Evolutionary conservation across 2,113 vertebrate genomes (phyloP).

Genomic region (Acrocephalus arundinaceus): DNA sequence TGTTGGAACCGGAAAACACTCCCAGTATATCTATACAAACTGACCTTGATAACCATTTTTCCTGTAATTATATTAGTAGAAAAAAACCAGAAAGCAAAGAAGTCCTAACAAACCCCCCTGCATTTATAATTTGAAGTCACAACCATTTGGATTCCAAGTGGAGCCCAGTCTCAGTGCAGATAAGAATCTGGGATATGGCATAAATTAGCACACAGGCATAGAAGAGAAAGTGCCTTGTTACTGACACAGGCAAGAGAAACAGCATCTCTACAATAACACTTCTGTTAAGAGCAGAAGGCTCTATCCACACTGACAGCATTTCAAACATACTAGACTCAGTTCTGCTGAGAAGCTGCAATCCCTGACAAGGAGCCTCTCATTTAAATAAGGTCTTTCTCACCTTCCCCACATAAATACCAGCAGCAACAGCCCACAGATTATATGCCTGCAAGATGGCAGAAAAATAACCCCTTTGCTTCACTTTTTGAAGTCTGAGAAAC

Average conservation of each 20-base stretch:
- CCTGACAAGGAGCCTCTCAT: neutral
- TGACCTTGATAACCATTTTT: constrained; percentile 42
- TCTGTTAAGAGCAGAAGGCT: constrained; percentile 36
- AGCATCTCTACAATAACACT: constrained; percentile 3
- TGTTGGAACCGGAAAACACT: constrained; percentile 49
- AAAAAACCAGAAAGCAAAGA: neutral
- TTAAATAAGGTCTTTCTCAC: constrained; percentile 24
- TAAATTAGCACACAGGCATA: constrained; percentile 7
- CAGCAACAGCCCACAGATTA: neutral
- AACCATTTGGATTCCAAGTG: neutral
- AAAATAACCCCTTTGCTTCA: neutral
- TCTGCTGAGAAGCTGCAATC: neutral
- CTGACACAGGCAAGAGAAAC: constrained; percentile 20
- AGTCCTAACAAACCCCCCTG: neutral
- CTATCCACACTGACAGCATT: neutral
- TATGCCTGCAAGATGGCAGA: neutral
- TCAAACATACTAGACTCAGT: neutral
- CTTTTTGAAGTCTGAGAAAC: neutral
- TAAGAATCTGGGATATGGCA: neutral
- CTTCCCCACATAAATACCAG: neutral
- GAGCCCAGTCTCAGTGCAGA: neutral
- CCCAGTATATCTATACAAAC: constrained; percentile 42
- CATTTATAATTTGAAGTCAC: neutral
- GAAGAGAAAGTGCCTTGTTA: constrained; percentile 11
- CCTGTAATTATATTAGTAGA: constrained; percentile 42